Evolutionary conservation across 2,113 vertebrate genomes (phyloP).

Genomic region (Nothoprocta perdicaria): DNA sequence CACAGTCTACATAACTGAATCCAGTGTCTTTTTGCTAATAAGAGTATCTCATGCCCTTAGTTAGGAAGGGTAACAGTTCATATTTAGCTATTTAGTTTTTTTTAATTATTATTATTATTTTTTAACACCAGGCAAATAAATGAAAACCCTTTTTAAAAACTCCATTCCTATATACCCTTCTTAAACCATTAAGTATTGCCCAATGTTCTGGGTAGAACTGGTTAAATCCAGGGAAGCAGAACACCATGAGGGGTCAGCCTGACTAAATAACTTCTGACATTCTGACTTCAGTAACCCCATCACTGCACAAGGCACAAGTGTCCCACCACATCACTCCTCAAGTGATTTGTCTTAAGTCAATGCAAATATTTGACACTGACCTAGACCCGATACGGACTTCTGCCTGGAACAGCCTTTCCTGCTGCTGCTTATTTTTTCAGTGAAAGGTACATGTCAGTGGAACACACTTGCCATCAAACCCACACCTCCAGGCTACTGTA

Average conservation of each 20-base stretch:
- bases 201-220: background rate
- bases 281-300: background rate
- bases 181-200: background rate
- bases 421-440: background rate
- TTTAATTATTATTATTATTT: no score
- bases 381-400: background rate
- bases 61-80: background rate
- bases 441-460: background rate
- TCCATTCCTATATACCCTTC: fast-evolving
- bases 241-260: fast-evolving
- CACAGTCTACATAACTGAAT: background rate
- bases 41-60: background rate
- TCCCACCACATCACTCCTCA: background rate
- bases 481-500: background rate
- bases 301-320: background rate
- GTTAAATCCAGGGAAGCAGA: background rate
- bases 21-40: background rate
- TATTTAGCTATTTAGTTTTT: background rate
- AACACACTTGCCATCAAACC: background rate
- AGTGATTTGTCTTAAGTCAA: background rate
- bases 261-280: background rate
- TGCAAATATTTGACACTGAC: background rate
- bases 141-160: background rate
- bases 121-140: background rate
- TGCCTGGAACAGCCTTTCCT: background rate